These are phyloP conservation scores for Drosophila setifemur DNA, from an alignment of 1,140 invertebrate species.

Conservation along the genomic window DNA sequence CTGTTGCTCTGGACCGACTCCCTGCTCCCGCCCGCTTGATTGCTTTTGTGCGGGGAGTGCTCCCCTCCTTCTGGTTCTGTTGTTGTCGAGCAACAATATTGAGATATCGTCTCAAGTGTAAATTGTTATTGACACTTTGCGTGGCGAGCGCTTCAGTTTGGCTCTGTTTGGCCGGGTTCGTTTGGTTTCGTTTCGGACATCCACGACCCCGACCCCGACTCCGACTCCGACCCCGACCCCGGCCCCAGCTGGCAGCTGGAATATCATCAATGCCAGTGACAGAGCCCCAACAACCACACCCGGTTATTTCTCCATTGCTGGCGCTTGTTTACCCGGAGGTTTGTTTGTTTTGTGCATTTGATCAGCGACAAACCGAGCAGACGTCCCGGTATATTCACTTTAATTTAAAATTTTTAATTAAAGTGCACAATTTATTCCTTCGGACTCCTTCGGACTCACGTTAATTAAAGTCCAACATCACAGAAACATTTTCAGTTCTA, in stretches of 20 bases:
- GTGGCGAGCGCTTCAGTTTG: slow-evolving; percentile 38
- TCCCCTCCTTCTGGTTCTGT: not conserved
- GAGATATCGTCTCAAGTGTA: slow-evolving; percentile 79
- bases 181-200: slow-evolving; percentile 1
- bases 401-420: slow-evolving; percentile 31
- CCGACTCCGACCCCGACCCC: slow-evolving; percentile 5
- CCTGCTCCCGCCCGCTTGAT: slow-evolving; percentile 19
- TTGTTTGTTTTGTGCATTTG: slow-evolving; percentile 67
- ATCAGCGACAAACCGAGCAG: slow-evolving; percentile 19
- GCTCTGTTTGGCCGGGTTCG: not conserved
- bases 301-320: slow-evolving; percentile 23
- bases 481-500: not conserved
- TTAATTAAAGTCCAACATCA: slow-evolving; percentile 24
- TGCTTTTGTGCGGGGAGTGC: slow-evolving; percentile 20
- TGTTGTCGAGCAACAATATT: slow-evolving; percentile 72
- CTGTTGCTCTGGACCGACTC: slow-evolving; percentile 18
- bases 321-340: slow-evolving; percentile 42
- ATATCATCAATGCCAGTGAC: slow-evolving; percentile 59
- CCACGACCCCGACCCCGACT: slow-evolving; percentile 7
- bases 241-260: slow-evolving; percentile 32
- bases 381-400: not conserved
- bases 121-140: slow-evolving; percentile 78
- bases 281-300: not conserved
- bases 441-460: not conserved
- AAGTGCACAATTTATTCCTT: slow-evolving; percentile 31